Base-by-base conservation (phyloP, 2,797 vertebrate genomes). In the Falco cherrug region DNA sequence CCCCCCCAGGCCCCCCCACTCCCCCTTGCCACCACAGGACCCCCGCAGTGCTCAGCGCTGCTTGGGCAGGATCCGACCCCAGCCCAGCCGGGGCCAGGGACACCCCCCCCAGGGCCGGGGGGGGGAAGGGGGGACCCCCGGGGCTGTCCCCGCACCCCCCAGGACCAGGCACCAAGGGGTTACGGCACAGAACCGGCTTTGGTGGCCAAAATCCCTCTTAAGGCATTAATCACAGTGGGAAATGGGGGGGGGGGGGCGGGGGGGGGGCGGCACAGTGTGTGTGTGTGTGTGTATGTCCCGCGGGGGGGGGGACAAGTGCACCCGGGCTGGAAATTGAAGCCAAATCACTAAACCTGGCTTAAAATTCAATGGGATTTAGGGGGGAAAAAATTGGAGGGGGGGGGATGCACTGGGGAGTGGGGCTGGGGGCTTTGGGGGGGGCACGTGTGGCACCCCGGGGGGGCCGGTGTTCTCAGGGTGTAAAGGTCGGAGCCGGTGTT, bases 161-260 rank as follows among this genome's bases (percentile, higher is more conserved):
- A 6, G 25, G 37, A 19, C 69, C 59, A 56, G 93, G 39, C 90
- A 84, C 53, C 69, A 53, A 77, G 79, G 84, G 84, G 84, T 91
- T 93, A 88, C 67, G 11, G 61, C 26, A 1, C 80, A 22, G 65
- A 19, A 74, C 37, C 12, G 13, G 80, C 67, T 93, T 85, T 78
- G 71, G 71, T n/a, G 51, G 45, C 61, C 67, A 35, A 91, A 93
- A 91, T 91, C 94, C 85, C n/a, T 74, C 77, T 91, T 75, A 82
- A 74, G 47, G 71, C 53, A 17, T 71, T 95, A 95, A 95, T 80
- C 74, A 2, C 83, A 45, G 75, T 86, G 87, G 61, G 83, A 84
- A 79, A 51, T 24, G 39, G 41, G 37, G 1, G 4, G 25, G 5
- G 17, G 6, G 19, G n/a, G 6, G n/a, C n/a, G n/a, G 22, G 39